These are phyloP conservation scores for Pterocles gutturalis DNA, from an alignment of 2,113 vertebrate species.

Conservation along the genomic window DNA sequence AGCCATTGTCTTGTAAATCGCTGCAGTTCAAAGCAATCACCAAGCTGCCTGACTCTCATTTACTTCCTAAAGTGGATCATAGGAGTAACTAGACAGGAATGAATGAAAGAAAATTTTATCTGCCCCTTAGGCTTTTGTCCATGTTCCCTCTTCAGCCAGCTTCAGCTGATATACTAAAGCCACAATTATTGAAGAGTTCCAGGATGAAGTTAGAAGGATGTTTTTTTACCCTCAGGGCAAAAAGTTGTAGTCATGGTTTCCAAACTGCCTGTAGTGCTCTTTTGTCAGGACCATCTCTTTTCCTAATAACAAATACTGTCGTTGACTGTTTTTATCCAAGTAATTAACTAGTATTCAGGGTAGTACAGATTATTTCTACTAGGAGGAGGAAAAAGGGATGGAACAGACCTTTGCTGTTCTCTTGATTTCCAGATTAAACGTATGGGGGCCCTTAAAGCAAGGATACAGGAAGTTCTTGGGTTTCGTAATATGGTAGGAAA, in stretches of 20 bases:
- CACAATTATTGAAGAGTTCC: neutral
- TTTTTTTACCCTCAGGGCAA: neutral
- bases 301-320: neutral
- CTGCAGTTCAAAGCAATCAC: neutral
- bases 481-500: neutral
- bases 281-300: neutral
- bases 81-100: neutral
- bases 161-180: neutral
- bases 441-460: neutral
- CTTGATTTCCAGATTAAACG: neutral
- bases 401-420: neutral
- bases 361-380: neutral
- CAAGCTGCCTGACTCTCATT: neutral
- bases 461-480: neutral
- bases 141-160: neutral
- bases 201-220: neutral
- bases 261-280: neutral
- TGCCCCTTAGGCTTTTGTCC: neutral
- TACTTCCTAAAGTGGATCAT: neutral
- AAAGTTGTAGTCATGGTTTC: neutral
- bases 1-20: slow-evolving; percentile 39
- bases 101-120: neutral
- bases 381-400: neutral
- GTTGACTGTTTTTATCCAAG: neutral
- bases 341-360: neutral